Conservation (phyloP, 2,113 vertebrate genomes). For the Leucopsar rothschildi region DNA sequence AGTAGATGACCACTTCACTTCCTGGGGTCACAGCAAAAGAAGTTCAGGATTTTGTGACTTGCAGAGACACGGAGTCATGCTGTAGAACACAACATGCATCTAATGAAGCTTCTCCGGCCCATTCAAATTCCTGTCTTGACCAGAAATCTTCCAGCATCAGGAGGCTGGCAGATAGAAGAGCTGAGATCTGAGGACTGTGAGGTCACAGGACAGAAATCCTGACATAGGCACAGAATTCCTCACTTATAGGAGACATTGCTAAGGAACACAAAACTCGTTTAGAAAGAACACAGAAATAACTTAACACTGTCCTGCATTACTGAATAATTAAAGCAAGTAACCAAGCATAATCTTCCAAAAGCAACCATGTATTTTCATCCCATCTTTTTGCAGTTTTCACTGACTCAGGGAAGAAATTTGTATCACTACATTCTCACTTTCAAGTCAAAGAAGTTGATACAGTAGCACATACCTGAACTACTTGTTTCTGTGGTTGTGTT, state of each 20-base stretch:
- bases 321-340: neutral
- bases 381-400: neutral
- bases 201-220: neutral
- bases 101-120: neutral
- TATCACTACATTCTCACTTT: neutral
- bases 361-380: neutral
- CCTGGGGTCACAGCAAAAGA: neutral
- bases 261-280: neutral
- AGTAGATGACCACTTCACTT: neutral
- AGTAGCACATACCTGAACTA: constrained; percentile 81
- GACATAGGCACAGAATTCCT: neutral
- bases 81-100: neutral
- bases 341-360: neutral
- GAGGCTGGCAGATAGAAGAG: neutral
- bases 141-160: neutral
- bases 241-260: neutral
- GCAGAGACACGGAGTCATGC: neutral
- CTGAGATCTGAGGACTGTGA: neutral
- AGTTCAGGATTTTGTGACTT: neutral
- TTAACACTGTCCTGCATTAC: neutral
- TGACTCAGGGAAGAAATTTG: accelerated
- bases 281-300: neutral
- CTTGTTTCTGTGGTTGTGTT: constrained; percentile 91
- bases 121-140: neutral
- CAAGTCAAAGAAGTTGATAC: neutral